Conservation (phyloP, 1,140 invertebrate species). For the Cyclargus thomasi region DNA sequence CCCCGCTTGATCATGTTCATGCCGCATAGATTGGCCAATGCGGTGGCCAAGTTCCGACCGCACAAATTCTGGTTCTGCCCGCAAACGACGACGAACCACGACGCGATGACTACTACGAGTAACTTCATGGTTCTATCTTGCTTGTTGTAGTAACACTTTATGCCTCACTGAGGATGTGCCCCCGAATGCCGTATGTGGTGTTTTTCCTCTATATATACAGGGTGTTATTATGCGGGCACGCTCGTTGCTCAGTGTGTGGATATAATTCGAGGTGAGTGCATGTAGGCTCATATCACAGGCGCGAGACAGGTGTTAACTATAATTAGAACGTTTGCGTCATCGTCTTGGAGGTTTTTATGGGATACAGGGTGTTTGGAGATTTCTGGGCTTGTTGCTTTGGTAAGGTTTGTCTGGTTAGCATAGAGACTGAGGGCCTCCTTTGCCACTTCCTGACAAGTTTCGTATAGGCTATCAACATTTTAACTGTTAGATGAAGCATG, state of each 20-base stretch:
- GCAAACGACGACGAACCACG: constrained; percentile 15
- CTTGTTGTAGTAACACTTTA: not conserved
- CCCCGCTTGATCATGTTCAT: constrained; percentile 23
- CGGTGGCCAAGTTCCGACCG: constrained; percentile 27
- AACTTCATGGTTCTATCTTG: constrained; percentile 8
- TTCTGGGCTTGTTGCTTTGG: no score
- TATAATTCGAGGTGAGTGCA: not conserved
- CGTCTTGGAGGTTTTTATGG: not conserved
- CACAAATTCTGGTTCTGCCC: constrained; percentile 31
- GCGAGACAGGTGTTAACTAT: not conserved
- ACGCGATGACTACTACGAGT: not conserved
- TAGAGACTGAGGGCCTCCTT: no score
- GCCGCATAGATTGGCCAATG: constrained; percentile 28
- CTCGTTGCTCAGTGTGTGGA: not conserved
- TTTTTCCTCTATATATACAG: not conserved
- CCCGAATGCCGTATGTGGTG: not conserved
- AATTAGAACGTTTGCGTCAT: not conserved
- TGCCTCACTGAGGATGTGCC: not conserved
- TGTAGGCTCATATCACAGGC: not conserved
- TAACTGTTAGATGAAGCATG: no score
- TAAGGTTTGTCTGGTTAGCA: no score
- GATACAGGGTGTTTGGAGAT: not conserved
- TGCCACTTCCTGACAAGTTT: no score
- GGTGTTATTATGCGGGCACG: not conserved
- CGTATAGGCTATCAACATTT: no score